Conservation (phyloP, 2,888 invertebrate genomes). For the Andrena bucephala region DNA sequence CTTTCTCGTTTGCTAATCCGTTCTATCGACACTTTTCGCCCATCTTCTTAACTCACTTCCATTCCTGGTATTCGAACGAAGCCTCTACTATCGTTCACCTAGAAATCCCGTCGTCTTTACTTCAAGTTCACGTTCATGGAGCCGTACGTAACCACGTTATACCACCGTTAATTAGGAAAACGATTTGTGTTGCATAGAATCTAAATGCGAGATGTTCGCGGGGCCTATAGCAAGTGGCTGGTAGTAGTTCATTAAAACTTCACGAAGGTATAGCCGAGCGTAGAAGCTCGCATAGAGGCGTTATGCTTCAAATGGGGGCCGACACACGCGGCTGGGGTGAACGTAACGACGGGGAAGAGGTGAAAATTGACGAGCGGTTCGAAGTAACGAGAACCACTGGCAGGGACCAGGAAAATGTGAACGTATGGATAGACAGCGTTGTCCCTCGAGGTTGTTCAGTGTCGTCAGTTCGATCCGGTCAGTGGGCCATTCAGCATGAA, state of each 20-base stretch:
- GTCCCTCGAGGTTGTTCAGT: conserved; percentile 81
- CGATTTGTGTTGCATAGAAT: too few species aligned
- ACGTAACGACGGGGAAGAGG: conserved; percentile 36
- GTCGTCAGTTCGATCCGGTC: conserved; percentile 84
- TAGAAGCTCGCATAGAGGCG: not conserved
- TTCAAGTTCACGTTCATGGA: not conserved
- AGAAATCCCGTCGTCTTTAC: not conserved
- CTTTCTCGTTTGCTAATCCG: not conserved
- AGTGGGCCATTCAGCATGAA: conserved; percentile 84
- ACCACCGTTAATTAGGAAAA: not conserved
- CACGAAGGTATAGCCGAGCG: not conserved
- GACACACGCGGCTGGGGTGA: conserved; percentile 34
- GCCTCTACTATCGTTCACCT: not conserved
- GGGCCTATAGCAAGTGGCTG: not conserved
- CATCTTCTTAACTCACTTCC: not conserved
- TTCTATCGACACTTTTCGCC: not conserved
- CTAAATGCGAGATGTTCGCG: not conserved
- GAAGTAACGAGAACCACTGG: conserved; percentile 67
- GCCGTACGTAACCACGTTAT: not conserved
- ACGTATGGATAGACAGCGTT: conserved; percentile 77
- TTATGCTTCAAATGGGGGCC: conserved; percentile 4
- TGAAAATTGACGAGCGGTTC: conserved; percentile 50
- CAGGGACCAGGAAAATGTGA: conserved; percentile 71
- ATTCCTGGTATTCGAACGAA: not conserved
- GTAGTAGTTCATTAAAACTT: conserved; percentile 21